Evolutionary conservation across 1,140 invertebrate genomes (phyloP).

Genomic region (Magallana gigas): DNA sequence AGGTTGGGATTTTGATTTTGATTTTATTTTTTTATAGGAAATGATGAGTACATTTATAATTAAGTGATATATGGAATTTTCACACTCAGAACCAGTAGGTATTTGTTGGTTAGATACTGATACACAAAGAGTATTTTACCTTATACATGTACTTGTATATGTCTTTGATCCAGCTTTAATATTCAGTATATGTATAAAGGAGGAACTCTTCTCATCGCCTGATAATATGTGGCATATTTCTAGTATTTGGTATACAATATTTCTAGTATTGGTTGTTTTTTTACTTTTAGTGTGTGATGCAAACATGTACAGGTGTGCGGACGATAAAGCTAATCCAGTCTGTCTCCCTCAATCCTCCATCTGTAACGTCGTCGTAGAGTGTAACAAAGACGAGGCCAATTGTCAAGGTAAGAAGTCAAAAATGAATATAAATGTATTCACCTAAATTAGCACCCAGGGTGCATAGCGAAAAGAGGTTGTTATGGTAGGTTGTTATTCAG

Average conservation of each 20-base stretch:
- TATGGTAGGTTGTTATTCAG: too few species aligned
- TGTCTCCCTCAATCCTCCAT: constrained; percentile 58
- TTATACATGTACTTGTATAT: too few species aligned
- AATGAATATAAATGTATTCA: neutral
- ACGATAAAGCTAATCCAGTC: constrained; percentile 36
- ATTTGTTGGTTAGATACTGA: too few species aligned
- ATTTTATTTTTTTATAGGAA: neutral
- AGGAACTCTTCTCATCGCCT: neutral
- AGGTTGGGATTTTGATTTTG: constrained; percentile 49
- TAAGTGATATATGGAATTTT: too few species aligned
- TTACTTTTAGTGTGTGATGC: constrained; percentile 60
- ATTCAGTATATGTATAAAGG: neutral
- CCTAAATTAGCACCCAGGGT: too few species aligned
- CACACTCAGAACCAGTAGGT: too few species aligned
- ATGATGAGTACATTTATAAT: too few species aligned
- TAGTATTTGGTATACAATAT: neutral
- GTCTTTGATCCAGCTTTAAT: neutral
- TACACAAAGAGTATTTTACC: too few species aligned
- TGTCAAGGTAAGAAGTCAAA: constrained; percentile 59
- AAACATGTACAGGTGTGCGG: constrained; percentile 60
- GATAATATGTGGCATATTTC: too few species aligned
- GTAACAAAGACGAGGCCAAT: constrained; percentile 61
- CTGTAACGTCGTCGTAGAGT: constrained; percentile 67
- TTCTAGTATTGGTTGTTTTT: neutral
- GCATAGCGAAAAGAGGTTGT: too few species aligned